Conservation (phyloP, 2,888 invertebrate species). For the Stenoptilia bipunctidactyla region DNA sequence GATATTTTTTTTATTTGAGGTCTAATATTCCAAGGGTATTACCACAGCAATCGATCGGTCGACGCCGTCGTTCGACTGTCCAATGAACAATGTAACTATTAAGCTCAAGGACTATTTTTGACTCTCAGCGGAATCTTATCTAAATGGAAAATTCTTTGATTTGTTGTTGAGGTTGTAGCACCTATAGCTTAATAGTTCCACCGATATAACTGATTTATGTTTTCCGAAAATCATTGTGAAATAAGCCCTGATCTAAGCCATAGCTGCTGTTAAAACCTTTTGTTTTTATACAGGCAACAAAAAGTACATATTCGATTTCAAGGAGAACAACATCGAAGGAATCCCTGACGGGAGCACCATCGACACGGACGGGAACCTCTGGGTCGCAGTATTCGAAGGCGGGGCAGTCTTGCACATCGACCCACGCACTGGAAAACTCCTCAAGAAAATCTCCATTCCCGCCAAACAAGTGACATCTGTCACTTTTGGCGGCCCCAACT, state of each 20-base stretch:
- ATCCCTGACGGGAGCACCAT: conserved; percentile 81
- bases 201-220: not conserved
- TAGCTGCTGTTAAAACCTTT: not conserved
- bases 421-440: conserved; percentile 65
- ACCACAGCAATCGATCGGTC: not conserved
- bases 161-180: no score
- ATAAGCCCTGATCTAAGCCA: not conserved
- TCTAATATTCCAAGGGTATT: not conserved
- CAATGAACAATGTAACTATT: no score
- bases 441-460: conserved; percentile 63
- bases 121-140: no score
- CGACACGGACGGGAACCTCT: conserved; percentile 80
- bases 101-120: no score
- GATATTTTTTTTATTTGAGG: not conserved
- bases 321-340: conserved; percentile 36
- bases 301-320: conserved; percentile 71
- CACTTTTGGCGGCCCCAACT: conserved; percentile 79
- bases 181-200: no score
- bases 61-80: no score
- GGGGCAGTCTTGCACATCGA: conserved; percentile 68
- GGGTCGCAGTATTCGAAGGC: conserved; percentile 79
- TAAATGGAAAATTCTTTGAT: no score
- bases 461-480: conserved; percentile 78
- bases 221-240: not conserved
- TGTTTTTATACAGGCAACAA: conserved; percentile 63